phyloP scores from a whole-genome alignment of 2,797 vertebrate species.

The Acridotheres tristis region DNA sequence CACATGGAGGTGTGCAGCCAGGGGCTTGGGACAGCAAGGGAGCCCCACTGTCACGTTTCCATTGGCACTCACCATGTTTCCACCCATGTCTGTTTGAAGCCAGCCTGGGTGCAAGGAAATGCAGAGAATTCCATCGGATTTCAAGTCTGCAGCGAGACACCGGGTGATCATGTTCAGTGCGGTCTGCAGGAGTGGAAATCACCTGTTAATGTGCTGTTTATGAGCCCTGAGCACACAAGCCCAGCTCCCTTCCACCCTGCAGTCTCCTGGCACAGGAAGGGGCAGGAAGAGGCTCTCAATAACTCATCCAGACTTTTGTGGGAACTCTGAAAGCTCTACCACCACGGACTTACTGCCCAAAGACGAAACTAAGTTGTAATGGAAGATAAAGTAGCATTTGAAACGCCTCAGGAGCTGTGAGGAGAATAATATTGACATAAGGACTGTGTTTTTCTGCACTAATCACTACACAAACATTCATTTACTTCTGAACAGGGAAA shows the following conservation, averaged over 20 bases:
- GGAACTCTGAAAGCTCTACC: background rate
- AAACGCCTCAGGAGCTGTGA: background rate
- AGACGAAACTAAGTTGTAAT: background rate
- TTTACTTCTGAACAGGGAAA: constrained; percentile 23
- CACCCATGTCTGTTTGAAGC: constrained; percentile 84
- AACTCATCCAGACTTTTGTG: background rate
- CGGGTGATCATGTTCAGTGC: constrained; percentile 83
- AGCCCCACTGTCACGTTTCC: background rate
- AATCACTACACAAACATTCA: constrained; percentile 1
- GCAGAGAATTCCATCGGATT: constrained; percentile 80
- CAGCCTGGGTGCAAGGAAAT: constrained; percentile 82
- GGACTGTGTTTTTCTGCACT: constrained; percentile 24
- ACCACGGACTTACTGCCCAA: background rate
- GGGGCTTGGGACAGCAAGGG: background rate
- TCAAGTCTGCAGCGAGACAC: constrained; percentile 79
- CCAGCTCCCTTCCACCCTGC: background rate
- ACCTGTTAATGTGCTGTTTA: background rate
- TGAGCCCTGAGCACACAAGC: background rate
- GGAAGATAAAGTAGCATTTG: background rate
- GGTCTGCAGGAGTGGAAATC: constrained; percentile 52
- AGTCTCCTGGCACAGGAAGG: background rate
- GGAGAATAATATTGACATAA: constrained; percentile 44
- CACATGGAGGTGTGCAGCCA: fast-evolving
- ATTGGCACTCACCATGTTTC: constrained; percentile 71
- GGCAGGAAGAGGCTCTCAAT: background rate